Percentiles rank a stretch among this genome's conserved stretches.
phyloP scores from a whole-genome alignment of 2,888 invertebrate species.

The Aphidius colemani region DNA sequence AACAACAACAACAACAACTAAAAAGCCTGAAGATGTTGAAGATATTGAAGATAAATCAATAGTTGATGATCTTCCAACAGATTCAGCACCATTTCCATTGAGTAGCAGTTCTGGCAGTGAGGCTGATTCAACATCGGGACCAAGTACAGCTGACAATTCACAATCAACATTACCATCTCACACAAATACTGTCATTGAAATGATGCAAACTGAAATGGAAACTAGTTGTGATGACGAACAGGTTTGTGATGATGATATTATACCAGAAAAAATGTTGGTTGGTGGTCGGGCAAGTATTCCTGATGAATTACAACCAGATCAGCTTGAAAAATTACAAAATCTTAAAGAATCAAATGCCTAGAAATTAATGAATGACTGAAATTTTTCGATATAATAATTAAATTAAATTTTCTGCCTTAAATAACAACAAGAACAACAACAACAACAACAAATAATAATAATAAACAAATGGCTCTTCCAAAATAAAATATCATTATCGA shows the following conservation, averaged over 20 bases:
- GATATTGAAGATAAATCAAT: constrained; percentile 56
- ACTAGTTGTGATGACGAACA: constrained; percentile 40
- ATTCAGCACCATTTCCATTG: constrained; percentile 66
- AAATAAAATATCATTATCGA: constrained; percentile 50
- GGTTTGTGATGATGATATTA: constrained; percentile 38
- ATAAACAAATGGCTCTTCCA: constrained; percentile 50
- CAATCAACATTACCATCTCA: constrained; percentile 60
- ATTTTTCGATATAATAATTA: constrained; percentile 24
- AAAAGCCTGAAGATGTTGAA: constrained; percentile 43
- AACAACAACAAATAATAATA: too few relatives aligned
- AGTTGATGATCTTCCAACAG: constrained; percentile 65
- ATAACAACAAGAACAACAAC: constrained; percentile 35
- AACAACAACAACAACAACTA: constrained; percentile 1
- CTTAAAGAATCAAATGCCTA: constrained; percentile 92
- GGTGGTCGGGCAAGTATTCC: constrained; percentile 84
- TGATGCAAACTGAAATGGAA: constrained; percentile 30
- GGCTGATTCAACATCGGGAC: constrained; percentile 67
- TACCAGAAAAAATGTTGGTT: constrained; percentile 64
- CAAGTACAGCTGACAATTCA: constrained; percentile 68
- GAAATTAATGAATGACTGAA: constrained; percentile 58
- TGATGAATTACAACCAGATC: constrained; percentile 87
- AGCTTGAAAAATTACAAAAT: constrained; percentile 84
- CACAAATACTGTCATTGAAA: constrained; percentile 41
- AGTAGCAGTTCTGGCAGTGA: constrained; percentile 74
- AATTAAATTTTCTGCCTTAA: constrained; percentile 47